Evolutionary conservation across 2,888 invertebrate genomes (phyloP).

Genomic region (Podotricha telesiphe): DNA sequence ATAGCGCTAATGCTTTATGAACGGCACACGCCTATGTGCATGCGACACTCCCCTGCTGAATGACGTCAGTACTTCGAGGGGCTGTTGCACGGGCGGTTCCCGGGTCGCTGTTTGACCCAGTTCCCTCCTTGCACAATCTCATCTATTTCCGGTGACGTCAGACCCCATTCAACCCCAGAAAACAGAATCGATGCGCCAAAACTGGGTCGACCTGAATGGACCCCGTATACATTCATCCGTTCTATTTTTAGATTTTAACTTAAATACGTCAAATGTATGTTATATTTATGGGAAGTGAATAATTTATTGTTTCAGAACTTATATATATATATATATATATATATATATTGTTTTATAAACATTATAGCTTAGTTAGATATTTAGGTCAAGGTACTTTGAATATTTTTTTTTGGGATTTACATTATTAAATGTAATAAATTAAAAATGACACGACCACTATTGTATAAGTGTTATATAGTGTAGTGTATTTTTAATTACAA

Average conservation of each 20-base stretch:
- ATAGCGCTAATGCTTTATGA: constrained; percentile 12
- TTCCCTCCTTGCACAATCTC: constrained; percentile 72
- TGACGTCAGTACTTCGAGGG: constrained; percentile 42
- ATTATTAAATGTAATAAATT: no score
- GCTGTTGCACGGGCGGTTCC: constrained; percentile 49
- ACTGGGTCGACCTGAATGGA: constrained; percentile 78
- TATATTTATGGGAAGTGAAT: constrained; percentile 47
- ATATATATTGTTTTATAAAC: no score
- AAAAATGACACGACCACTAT: neutral
- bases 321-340: no score
- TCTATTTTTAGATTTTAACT: constrained; percentile 66
- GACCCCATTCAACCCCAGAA: constrained; percentile 72
- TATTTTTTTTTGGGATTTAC: no score
- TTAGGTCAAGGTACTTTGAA: no score
- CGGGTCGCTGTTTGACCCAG: constrained; percentile 65
- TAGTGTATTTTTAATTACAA: neutral
- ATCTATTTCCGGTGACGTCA: constrained; percentile 79
- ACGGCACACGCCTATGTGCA: constrained; percentile 13
- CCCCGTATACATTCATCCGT: constrained; percentile 66
- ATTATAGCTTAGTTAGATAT: no score
- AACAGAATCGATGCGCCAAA: constrained; percentile 76
- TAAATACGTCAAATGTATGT: constrained; percentile 45
- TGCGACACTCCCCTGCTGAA: constrained; percentile 37
- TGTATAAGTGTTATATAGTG: neutral
- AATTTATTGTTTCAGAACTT: neutral